Evolutionary conservation across 2,797 vertebrate species (phyloP).

Genomic region (Parauchenoglanis ngamensis): DNA sequence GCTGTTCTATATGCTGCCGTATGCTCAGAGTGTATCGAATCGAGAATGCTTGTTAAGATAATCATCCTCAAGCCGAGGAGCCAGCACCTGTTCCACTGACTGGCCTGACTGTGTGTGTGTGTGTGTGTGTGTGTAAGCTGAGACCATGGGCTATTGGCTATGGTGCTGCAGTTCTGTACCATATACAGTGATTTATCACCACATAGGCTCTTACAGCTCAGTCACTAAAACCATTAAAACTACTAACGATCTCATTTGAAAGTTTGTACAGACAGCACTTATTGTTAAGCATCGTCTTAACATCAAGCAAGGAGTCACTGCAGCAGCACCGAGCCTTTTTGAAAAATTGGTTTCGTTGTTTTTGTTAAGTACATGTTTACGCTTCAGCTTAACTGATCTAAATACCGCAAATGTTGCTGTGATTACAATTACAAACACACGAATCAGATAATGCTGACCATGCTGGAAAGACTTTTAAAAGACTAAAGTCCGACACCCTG

Average conservation of each 20-base stretch:
- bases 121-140: background rate
- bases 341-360: background rate
- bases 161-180: background rate
- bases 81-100: slow-evolving; percentile 49
- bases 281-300: background rate
- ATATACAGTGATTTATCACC: slow-evolving; percentile 10
- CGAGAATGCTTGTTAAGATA: slow-evolving; percentile 51
- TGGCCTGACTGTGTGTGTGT: background rate
- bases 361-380: background rate
- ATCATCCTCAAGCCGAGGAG: slow-evolving; percentile 40
- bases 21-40: slow-evolving; percentile 50
- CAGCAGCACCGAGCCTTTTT: background rate
- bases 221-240: background rate
- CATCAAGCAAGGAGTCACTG: background rate
- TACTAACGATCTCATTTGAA: background rate
- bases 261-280: background rate
- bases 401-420: background rate
- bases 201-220: slow-evolving; percentile 2
- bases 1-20: slow-evolving; percentile 40
- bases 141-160: slow-evolving; percentile 8
- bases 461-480: too few relatives aligned
- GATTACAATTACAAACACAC: background rate
- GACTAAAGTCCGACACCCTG: too few relatives aligned
- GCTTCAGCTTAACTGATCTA: background rate
- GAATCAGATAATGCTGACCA: background rate